phyloP scores from a whole-genome alignment of 2,797 vertebrate species.

The Anolis apletophallus region DNA sequence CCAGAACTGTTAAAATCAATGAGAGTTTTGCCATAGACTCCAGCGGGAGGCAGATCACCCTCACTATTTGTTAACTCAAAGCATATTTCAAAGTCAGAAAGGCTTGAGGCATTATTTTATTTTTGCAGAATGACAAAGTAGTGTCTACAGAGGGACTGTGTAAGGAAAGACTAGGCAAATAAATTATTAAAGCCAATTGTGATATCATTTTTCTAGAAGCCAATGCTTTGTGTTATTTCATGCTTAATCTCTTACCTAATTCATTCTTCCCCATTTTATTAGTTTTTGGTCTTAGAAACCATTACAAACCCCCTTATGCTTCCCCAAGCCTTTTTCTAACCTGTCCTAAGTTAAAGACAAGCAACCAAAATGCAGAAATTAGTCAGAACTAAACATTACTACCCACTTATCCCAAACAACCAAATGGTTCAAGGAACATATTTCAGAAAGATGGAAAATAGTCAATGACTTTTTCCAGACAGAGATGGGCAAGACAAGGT shows the following conservation, averaged over 20 bases:
- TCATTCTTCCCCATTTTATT: not conserved
- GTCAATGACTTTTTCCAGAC: not conserved
- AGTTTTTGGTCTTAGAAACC: not conserved
- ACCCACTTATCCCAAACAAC: not conserved
- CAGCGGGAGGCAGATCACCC: not conserved
- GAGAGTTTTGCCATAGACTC: not conserved
- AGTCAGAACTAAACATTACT: not conserved
- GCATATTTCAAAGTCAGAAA: not conserved
- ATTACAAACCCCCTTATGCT: not conserved
- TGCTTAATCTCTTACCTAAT: not conserved
- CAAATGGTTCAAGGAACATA: not conserved
- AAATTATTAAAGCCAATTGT: slow-evolving; percentile 11
- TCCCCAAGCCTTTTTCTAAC: not conserved
- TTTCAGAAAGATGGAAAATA: not conserved
- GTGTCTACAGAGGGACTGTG: slow-evolving; percentile 9
- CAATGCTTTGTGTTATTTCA: slow-evolving; percentile 18
- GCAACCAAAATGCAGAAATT: not conserved
- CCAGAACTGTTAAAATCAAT: slow-evolving; percentile 1
- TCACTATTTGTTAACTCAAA: slow-evolving; percentile 15
- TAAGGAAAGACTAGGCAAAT: slow-evolving; percentile 25
- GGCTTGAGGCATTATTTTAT: not conserved
- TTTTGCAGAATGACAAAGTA: slow-evolving; percentile 9
- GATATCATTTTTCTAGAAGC: slow-evolving; percentile 14
- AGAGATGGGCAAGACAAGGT: not conserved
- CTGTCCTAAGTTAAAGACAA: not conserved